Evolutionary conservation across 2,797 vertebrate species (phyloP), one percentile per base, ranked within the genome.

Genomic region (Sandelia bainsii): DNA sequence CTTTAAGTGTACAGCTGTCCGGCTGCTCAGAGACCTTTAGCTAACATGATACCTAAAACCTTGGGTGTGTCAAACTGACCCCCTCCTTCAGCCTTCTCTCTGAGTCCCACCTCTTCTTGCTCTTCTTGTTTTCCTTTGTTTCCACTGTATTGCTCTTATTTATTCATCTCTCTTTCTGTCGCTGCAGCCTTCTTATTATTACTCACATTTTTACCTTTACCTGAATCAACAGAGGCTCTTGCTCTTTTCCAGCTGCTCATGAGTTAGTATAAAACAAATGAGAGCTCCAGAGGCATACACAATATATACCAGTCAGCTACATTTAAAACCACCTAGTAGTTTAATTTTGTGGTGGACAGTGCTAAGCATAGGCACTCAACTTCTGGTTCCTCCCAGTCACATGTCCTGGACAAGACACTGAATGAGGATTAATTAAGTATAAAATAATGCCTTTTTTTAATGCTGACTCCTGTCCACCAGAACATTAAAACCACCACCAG

Each of bases 11-110:
- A 69, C 79, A 84, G 78, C 77, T 63, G 27, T 46, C 65, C 48
- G 2, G 69, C 84, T 89, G 87, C 80, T 87, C 80, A 50, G 78
- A 89, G 89, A 92, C 92, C 91, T 93, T 93, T 93, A 87, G 75
- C 88, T 71, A 91, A 89, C 83, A 87, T 59, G 49, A 61, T 77
- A 86, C 69, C 75, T 80, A 66, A 79, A 79, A 83, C 62, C 77
- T 53, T 3, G 20, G 48, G 56, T 6, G 17, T 53, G 69, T 79
- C 65, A 79, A 69, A 79, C 77, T 70, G 78, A 73, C 62, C 42
- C 37, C 59, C 63, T 68, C 59, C 75, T 62, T 56, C 69, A 76
- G 79, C 45, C 49, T 57, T 39, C 56, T 40, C 51, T n/a, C 40
- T 13, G 4, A 51, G 25, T 40, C 2, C 20, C 51, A n/a, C 25